Percentiles rank a stretch among this genome's conserved stretches.
Evolutionary conservation across 2,888 invertebrate genomes (phyloP).

Genomic region (Pegoplata infirma): DNA sequence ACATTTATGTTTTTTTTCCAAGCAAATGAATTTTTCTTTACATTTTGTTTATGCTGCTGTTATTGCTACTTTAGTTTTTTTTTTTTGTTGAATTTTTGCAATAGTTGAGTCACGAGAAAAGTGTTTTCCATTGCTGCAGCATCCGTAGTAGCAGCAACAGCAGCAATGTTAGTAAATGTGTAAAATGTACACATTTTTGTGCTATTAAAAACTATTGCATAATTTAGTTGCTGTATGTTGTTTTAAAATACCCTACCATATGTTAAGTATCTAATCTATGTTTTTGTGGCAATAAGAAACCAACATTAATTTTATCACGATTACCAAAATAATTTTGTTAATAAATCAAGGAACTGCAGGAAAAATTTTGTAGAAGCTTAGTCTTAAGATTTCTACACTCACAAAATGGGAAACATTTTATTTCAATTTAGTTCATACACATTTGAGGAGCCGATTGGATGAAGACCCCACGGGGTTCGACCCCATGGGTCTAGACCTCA

Average conservation of each 20-base stretch:
- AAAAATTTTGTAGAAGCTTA: no score
- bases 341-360: no score
- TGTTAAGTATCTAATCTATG: no score
- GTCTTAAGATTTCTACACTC: no score
- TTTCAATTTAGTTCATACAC: no score
- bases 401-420: no score
- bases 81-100: conserved; percentile 24
- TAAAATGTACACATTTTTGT: conserved; percentile 44
- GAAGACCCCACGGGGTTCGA: no score
- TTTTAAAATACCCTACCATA: not conserved
- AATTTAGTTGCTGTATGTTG: conserved; percentile 1
- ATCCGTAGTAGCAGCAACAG: not conserved
- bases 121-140: conserved; percentile 34
- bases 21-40: not conserved
- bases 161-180: conserved; percentile 25
- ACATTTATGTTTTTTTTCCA: conserved; percentile 12
- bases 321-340: no score
- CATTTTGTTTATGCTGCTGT: not conserved
- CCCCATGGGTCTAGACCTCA: no score
- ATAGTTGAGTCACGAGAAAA: conserved; percentile 57
- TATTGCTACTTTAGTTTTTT: not conserved
- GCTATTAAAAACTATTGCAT: conserved; percentile 45
- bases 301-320: no score
- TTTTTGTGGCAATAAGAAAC: no score
- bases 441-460: no score